Evolutionary conservation across 2,888 invertebrate genomes (phyloP).

Genomic region (Scaeva pyrastri): DNA sequence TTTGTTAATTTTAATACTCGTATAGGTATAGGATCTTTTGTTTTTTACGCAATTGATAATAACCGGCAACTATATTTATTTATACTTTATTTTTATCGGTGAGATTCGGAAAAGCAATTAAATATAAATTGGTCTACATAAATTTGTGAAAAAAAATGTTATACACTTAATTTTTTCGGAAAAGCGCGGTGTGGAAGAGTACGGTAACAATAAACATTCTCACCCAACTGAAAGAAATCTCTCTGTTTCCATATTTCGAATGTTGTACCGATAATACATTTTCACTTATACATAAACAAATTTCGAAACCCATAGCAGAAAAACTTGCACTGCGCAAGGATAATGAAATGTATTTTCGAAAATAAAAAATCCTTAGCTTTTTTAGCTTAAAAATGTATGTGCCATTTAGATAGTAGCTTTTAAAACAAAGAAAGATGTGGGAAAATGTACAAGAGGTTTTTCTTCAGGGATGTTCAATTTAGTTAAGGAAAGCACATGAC

Average conservation of each 20-base stretch:
- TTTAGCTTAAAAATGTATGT: constrained; percentile 56
- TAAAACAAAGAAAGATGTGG: constrained; percentile 14
- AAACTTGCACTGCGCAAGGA: constrained; percentile 45
- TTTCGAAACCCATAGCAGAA: constrained; percentile 22
- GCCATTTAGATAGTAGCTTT: constrained; percentile 34
- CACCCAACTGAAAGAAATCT: constrained; percentile 54
- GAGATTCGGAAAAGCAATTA: constrained; percentile 17
- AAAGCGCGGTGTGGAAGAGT: constrained; percentile 50
- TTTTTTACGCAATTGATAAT: neutral
- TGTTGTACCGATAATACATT: constrained; percentile 3
- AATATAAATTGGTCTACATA: constrained; percentile 26
- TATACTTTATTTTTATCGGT: constrained; percentile 12
- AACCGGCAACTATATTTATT: constrained; percentile 10
- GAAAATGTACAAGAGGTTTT: constrained; percentile 20
- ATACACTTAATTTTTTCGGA: constrained; percentile 46
- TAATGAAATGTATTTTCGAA: constrained; percentile 45
- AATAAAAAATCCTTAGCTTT: constrained; percentile 20
- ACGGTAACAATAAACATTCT: constrained; percentile 52
- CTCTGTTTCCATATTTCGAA: constrained; percentile 63
- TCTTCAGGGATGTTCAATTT: constrained; percentile 9
- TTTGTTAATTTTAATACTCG: constrained; percentile 29
- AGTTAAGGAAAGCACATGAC: neutral
- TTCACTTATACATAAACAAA: constrained; percentile 5
- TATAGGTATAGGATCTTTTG: neutral
- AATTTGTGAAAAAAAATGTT: constrained; percentile 48